Conservation (phyloP, 2,888 invertebrate genomes). For the Darwinula stevensoni region DNA sequence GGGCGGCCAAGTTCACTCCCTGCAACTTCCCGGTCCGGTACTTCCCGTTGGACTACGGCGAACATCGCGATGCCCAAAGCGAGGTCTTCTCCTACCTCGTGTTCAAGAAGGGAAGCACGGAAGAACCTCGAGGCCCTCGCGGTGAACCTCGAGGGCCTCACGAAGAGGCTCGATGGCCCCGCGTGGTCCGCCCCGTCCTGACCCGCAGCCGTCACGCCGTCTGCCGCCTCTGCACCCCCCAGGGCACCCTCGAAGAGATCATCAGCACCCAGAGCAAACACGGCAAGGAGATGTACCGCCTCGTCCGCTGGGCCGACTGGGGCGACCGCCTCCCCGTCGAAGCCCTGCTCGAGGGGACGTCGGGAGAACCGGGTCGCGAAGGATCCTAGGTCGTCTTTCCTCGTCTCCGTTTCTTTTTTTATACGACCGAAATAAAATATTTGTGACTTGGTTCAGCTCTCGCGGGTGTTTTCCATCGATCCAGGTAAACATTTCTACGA, state of each 20-base stretch:
- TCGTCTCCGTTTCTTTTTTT: too few species aligned
- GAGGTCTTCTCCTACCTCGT: conserved; percentile 50
- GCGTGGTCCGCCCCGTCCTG: conserved; percentile 39
- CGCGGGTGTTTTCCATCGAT: too few species aligned
- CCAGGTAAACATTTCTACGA: too few species aligned
- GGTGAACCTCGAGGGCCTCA: conserved; percentile 10
- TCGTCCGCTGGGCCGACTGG: too few species aligned
- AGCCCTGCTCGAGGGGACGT: conserved; percentile 6
- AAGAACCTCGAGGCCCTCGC: too few species aligned
- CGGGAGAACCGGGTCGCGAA: too few species aligned
- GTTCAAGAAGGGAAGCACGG: conserved; percentile 54
- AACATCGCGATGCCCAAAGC: conserved; percentile 17
- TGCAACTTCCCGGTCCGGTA: conserved; percentile 45
- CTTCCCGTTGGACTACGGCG: conserved; percentile 20
- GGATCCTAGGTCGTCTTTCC: too few species aligned
- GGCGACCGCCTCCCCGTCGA: too few species aligned
- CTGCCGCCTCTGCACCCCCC: conserved; percentile 41
- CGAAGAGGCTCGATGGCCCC: conserved; percentile 33
- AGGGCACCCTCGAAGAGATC: conserved; percentile 39
- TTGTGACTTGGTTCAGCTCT: too few species aligned
- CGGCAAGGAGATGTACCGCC: conserved; percentile 36
- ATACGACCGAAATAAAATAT: too few species aligned
- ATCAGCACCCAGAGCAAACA: conserved; percentile 42
- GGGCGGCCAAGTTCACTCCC: conserved; percentile 30
- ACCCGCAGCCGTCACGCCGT: conserved; percentile 36